Evolutionary conservation across 2,113 vertebrate genomes (phyloP).

Genomic region (Thomomys bottae): DNA sequence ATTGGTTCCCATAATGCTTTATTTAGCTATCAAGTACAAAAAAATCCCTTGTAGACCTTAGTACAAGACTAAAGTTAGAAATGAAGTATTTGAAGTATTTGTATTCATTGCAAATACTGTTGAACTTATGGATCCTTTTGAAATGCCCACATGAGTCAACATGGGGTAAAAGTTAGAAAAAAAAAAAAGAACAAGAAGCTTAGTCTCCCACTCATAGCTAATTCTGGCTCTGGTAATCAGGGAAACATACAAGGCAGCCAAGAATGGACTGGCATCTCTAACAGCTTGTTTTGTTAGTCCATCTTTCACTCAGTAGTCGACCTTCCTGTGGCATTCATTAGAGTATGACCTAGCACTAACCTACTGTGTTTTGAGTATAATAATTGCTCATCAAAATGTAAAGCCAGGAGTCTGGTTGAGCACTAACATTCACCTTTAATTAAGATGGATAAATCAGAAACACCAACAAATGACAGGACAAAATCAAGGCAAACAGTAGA

Average conservation of each 20-base stretch:
- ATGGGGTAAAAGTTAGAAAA: slow-evolving; percentile 37
- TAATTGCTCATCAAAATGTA: slow-evolving; percentile 67
- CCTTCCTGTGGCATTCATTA: slow-evolving; percentile 62
- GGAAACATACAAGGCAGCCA: slow-evolving; percentile 65
- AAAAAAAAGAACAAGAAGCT: slow-evolving; percentile 55
- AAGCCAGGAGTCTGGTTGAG: slow-evolving; percentile 52
- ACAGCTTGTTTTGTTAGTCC: slow-evolving; percentile 35
- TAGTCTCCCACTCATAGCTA: slow-evolving; percentile 69
- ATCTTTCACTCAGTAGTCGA: slow-evolving; percentile 54
- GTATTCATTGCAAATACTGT: slow-evolving; percentile 63
- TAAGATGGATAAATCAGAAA: slow-evolving; percentile 65
- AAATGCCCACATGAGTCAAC: slow-evolving; percentile 62
- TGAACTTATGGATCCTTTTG: slow-evolving; percentile 57
- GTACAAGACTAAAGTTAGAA: slow-evolving; percentile 68
- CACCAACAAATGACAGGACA: slow-evolving; percentile 37
- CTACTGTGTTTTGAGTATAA: slow-evolving; percentile 39
- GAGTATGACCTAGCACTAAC: slow-evolving; percentile 46
- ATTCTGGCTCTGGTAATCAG: slow-evolving; percentile 70
- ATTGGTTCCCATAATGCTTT: slow-evolving; percentile 54
- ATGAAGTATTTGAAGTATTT: slow-evolving; percentile 65
- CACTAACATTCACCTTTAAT: slow-evolving; percentile 60
- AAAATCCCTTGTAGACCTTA: slow-evolving; percentile 53
- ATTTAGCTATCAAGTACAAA: slow-evolving; percentile 54
- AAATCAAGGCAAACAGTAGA: not conserved
- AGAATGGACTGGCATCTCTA: slow-evolving; percentile 60